Evolutionary conservation across 2,113 vertebrate genomes (phyloP).

Genomic region (Bubalus kerabau): DNA sequence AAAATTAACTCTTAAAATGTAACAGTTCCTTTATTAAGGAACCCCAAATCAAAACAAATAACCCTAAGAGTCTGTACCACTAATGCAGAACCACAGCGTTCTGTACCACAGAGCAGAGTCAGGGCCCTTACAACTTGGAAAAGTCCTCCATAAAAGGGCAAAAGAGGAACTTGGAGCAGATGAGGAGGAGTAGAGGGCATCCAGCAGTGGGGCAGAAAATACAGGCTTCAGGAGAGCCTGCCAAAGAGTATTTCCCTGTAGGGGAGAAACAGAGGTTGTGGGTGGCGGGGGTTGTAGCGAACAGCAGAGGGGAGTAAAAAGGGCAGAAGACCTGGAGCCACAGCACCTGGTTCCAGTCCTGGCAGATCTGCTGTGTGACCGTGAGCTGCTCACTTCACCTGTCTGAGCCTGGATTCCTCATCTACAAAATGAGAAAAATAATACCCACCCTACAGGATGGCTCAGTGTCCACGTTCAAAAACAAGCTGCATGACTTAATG

Average conservation of each 20-base stretch:
- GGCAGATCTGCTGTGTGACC: background rate
- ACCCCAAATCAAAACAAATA: background rate
- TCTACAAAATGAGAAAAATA: background rate
- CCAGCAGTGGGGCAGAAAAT: background rate
- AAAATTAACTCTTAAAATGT: background rate
- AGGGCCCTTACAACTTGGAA: background rate
- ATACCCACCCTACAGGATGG: background rate
- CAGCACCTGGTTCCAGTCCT: background rate
- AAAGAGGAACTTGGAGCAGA: background rate
- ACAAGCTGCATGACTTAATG: background rate
- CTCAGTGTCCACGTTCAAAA: background rate
- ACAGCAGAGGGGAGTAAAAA: no score
- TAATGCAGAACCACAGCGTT: background rate
- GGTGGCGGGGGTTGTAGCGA: rapidly evolving
- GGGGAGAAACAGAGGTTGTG: background rate
- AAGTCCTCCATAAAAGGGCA: background rate
- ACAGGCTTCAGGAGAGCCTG: background rate
- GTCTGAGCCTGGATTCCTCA: background rate
- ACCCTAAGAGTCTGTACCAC: background rate
- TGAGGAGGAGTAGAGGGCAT: background rate
- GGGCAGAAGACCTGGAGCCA: background rate
- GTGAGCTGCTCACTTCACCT: background rate
- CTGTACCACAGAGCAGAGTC: background rate
- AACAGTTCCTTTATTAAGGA: background rate
- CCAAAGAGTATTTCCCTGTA: background rate